These are phyloP conservation scores for Drosophila dives DNA, from an alignment of 2,888 invertebrate species.

Conservation along the genomic window DNA sequence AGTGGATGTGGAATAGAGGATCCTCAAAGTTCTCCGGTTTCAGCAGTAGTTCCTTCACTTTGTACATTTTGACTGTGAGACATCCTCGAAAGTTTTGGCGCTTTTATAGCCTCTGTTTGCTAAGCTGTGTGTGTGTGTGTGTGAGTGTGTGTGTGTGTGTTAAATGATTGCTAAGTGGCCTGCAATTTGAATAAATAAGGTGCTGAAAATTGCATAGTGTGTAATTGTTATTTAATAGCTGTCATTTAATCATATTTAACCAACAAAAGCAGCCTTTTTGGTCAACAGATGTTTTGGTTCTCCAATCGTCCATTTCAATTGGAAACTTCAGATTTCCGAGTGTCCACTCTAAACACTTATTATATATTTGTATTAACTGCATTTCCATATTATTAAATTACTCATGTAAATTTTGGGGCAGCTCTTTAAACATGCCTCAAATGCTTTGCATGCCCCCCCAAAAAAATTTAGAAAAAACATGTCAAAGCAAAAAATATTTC, in stretches of 20 bases:
- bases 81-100: background rate
- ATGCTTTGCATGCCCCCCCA: background rate
- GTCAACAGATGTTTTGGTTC: slow-evolving; percentile 42
- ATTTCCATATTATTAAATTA: background rate
- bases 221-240: slow-evolving; percentile 48
- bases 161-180: slow-evolving; percentile 37
- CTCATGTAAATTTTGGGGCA: too few species aligned
- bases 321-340: background rate
- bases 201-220: slow-evolving; percentile 54
- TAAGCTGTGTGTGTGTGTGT: background rate
- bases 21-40: slow-evolving; percentile 60
- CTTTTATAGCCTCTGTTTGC: slow-evolving; percentile 41
- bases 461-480: slow-evolving; percentile 13
- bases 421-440: background rate
- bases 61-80: slow-evolving; percentile 49
- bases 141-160: background rate
- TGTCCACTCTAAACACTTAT: too few species aligned
- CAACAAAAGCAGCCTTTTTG: slow-evolving; percentile 4
- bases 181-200: slow-evolving; percentile 61
- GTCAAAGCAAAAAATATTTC: slow-evolving; percentile 7
- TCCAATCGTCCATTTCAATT: background rate
- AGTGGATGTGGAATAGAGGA: slow-evolving; percentile 64
- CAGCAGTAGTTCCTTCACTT: slow-evolving; percentile 56
- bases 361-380: background rate
- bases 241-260: slow-evolving; percentile 26